Evolutionary conservation across 2,797 vertebrate species (phyloP).

Genomic region (Thaleichthys pacificus): DNA sequence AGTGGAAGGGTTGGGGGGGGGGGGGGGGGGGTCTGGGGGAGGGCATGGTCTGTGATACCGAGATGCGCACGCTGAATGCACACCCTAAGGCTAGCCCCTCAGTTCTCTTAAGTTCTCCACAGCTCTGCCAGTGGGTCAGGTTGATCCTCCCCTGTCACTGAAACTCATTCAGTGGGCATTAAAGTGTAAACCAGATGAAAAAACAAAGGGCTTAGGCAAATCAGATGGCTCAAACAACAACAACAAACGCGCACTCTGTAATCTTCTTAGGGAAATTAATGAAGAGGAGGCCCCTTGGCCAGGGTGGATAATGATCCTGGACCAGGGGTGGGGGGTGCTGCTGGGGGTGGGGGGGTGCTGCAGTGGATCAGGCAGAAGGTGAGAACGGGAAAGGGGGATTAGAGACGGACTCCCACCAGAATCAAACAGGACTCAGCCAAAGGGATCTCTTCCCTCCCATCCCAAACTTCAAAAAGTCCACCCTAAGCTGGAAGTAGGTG

Average conservation of each 20-base stretch:
- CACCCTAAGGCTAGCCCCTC: constrained; percentile 50
- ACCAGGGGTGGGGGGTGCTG: background rate
- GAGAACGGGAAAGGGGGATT: constrained; percentile 90
- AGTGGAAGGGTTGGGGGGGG: background rate
- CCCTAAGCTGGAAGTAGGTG: constrained; percentile 84
- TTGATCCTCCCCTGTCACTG: constrained; percentile 75
- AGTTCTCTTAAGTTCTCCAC: constrained; percentile 67
- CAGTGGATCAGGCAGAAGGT: constrained; percentile 82
- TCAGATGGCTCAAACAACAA: constrained; percentile 93
- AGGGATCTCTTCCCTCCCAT: constrained; percentile 82
- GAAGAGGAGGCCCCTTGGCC: constrained; percentile 77
- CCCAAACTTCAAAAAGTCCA: constrained; percentile 84
- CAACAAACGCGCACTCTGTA: constrained; percentile 85
- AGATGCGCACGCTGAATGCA: constrained; percentile 71
- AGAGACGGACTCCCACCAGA: constrained; percentile 84
- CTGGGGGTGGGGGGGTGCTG: background rate
- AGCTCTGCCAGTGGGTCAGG: constrained; percentile 84
- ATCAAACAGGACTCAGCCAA: constrained; percentile 90
- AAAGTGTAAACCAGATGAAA: constrained; percentile 99
- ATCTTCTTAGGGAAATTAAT: constrained; percentile 99
- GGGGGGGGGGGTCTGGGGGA: too few relatives aligned
- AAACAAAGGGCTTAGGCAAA: constrained; percentile 99
- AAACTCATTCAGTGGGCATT: constrained; percentile 80
- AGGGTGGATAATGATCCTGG: constrained; percentile 36
- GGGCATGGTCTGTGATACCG: background rate